phyloP scores from a whole-genome alignment of 2,797 vertebrate species.

The Cynopterus sphinx region DNA sequence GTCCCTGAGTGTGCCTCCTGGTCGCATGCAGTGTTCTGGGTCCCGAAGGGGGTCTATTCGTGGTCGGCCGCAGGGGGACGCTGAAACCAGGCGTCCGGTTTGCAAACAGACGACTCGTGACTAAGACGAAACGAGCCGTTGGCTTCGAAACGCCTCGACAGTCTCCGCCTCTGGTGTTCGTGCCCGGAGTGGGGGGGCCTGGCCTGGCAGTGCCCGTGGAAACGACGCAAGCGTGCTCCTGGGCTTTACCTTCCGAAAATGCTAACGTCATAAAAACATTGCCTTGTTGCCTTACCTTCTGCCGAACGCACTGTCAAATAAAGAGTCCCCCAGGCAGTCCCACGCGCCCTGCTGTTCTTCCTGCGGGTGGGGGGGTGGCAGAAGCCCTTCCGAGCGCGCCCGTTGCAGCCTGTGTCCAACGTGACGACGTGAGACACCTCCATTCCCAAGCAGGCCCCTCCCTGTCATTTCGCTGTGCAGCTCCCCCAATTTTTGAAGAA shows the following conservation, averaged over 20 bases:
- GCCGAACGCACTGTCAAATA: conserved; percentile 36
- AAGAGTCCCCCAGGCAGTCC: background rate
- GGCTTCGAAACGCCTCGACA: background rate
- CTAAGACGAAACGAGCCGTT: background rate
- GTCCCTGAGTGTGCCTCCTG: background rate
- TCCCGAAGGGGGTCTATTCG: background rate
- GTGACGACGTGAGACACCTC: background rate
- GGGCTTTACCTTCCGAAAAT: background rate
- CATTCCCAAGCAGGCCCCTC: background rate
- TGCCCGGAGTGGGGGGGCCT: background rate
- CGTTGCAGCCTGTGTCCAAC: background rate
- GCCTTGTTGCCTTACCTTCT: conserved; percentile 52
- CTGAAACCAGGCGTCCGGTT: background rate
- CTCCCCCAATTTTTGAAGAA: background rate
- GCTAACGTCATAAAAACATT: background rate
- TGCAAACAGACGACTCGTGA: background rate
- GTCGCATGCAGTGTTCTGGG: background rate
- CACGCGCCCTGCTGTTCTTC: background rate
- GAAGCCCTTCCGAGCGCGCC: background rate
- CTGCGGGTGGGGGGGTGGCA: background rate
- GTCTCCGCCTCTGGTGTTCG: background rate
- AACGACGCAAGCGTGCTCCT: background rate
- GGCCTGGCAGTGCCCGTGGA: fast-evolving
- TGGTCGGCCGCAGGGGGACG: background rate
- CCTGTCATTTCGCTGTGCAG: background rate